Conservation (phyloP, 2,797 vertebrate species). For the Peromyscus aztecus region DNA sequence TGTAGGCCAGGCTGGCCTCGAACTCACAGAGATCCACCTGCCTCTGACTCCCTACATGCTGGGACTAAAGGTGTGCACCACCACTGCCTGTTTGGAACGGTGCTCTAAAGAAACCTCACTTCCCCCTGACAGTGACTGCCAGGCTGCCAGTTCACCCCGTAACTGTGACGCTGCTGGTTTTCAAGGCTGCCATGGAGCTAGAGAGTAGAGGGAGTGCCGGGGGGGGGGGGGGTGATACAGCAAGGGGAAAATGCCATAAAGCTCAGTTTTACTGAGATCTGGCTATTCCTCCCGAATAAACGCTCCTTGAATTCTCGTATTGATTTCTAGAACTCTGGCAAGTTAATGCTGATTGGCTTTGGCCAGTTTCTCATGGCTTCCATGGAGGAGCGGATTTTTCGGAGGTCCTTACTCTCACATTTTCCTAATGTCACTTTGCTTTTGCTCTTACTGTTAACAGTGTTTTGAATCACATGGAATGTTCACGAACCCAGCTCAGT, state of each 20-base stretch:
- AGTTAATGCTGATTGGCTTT: neutral
- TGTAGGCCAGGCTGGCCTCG: no score
- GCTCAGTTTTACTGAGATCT: neutral
- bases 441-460: neutral
- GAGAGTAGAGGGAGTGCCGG: neutral
- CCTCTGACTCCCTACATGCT: no score
- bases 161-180: neutral
- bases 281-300: neutral
- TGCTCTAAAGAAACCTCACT: slow-evolving; percentile 14
- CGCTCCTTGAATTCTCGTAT: neutral
- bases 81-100: neutral
- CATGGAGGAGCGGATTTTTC: neutral
- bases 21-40: no score
- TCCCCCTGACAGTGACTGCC: neutral
- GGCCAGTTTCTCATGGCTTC: neutral
- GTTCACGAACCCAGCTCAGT: neutral
- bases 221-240: no score
- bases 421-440: slow-evolving; percentile 26
- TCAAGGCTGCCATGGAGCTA: neutral
- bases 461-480: neutral
- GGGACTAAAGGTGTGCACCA: no score
- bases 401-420: neutral
- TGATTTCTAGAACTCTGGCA: slow-evolving; percentile 6
- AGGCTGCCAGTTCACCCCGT: neutral
- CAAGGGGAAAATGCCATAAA: neutral